Percentiles rank a stretch among this genome's conserved stretches.
These are phyloP conservation scores for Amphibalanus amphitrite DNA, from an alignment of 1,140 invertebrate genomes.

Conservation along the genomic window DNA sequence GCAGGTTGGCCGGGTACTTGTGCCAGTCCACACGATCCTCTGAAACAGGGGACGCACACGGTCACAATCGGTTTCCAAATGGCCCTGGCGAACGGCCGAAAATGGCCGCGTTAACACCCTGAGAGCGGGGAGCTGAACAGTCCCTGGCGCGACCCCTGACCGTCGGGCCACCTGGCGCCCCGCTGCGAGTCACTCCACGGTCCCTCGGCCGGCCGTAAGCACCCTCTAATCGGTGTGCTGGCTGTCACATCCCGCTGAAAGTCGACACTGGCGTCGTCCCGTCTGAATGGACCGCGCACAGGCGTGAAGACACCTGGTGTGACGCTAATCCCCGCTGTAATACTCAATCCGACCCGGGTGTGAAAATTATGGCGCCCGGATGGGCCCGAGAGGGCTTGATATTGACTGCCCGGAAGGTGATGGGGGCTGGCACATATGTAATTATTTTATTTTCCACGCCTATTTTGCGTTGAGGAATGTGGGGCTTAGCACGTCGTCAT, in stretches of 20 bases:
- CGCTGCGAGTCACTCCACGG: too few relatives aligned
- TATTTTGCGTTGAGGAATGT: too few relatives aligned
- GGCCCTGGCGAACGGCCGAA: too few relatives aligned
- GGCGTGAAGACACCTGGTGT: neutral
- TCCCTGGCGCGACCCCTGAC: too few relatives aligned
- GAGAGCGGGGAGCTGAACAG: too few relatives aligned
- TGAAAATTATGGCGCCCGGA: neutral
- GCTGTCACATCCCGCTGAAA: neutral
- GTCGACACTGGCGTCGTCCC: neutral
- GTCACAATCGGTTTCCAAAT: neutral
- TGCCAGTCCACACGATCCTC: constrained; percentile 9
- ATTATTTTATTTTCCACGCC: too few relatives aligned
- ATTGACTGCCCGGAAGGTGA: too few relatives aligned
- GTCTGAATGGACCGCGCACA: neutral
- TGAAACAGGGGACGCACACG: neutral
- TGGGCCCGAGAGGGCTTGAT: neutral
- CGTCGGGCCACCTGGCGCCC: too few relatives aligned
- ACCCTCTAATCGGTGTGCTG: neutral
- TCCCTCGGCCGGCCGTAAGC: neutral
- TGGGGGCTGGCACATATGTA: too few relatives aligned
- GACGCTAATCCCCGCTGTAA: neutral
- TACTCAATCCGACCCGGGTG: neutral
- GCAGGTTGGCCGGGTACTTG: constrained; percentile 17
- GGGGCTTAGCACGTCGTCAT: too few relatives aligned
- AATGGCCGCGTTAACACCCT: too few relatives aligned